phyloP scores from a whole-genome alignment of 2,888 invertebrate species.

The Melanargia galathea region DNA sequence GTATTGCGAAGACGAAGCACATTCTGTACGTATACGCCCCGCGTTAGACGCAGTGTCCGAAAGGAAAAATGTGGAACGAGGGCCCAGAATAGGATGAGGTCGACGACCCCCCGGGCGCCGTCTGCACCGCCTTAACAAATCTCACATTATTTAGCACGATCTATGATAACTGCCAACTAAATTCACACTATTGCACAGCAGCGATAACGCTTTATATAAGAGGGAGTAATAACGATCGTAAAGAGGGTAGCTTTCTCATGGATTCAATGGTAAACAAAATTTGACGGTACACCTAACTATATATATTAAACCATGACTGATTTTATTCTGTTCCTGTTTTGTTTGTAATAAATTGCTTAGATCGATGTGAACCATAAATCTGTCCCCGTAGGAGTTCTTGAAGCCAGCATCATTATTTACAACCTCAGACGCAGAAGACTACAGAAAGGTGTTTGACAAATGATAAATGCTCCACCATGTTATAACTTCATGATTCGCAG shows the following conservation, averaged over 20 bases:
- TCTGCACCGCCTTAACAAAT: constrained; percentile 53
- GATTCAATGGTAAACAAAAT: constrained; percentile 11
- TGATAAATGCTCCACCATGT: constrained; percentile 46
- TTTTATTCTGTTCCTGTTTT: neutral
- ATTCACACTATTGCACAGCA: constrained; percentile 44
- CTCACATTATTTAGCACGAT: constrained; percentile 65
- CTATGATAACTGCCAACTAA: constrained; percentile 59
- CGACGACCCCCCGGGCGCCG: constrained; percentile 61
- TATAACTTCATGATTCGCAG: constrained; percentile 25
- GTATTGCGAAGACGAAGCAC: constrained; percentile 68
- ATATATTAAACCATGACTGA: neutral
- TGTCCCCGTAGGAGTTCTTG: constrained; percentile 61
- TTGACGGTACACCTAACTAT: neutral
- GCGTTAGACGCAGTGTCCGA: constrained; percentile 69
- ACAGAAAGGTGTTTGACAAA: constrained; percentile 52
- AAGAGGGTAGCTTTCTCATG: constrained; percentile 35
- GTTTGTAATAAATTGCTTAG: constrained; percentile 48
- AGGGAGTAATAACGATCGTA: constrained; percentile 41
- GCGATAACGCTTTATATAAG: constrained; percentile 21
- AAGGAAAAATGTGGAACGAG: constrained; percentile 75
- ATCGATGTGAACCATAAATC: constrained; percentile 61
- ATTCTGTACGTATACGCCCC: constrained; percentile 63
- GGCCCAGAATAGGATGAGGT: constrained; percentile 63
- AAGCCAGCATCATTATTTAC: constrained; percentile 62
- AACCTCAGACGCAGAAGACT: constrained; percentile 52